These are phyloP conservation scores for Raja brachyura DNA, from an alignment of 2,113 vertebrate genomes.

Conservation along the genomic window DNA sequence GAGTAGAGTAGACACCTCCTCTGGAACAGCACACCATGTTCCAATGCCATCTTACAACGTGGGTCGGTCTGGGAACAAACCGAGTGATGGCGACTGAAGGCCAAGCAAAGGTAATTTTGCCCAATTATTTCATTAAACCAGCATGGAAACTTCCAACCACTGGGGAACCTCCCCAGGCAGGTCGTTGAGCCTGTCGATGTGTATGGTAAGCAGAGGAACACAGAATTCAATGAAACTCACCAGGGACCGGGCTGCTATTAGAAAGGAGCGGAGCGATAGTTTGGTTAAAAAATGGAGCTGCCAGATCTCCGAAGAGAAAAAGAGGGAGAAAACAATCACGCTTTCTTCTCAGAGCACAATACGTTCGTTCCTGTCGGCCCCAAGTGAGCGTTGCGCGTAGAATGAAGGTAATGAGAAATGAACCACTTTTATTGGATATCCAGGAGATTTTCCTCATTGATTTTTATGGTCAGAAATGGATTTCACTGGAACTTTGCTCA, in stretches of 20 bases:
- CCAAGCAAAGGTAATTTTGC: background rate
- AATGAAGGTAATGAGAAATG: constrained; percentile 4
- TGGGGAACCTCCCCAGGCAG: background rate
- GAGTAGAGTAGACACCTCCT: too few species aligned
- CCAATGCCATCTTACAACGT: too few species aligned
- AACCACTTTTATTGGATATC: background rate
- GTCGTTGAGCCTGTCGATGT: background rate
- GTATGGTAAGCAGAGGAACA: background rate
- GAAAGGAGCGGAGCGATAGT: background rate
- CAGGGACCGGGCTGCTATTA: background rate
- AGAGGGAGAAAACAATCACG: constrained; percentile 5
- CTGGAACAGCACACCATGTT: too few species aligned
- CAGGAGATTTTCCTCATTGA: background rate
- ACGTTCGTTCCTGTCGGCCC: background rate
- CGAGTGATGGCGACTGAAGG: background rate
- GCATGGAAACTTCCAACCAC: background rate
- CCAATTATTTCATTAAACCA: background rate
- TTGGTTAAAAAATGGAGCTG: constrained; percentile 18
- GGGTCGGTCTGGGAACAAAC: background rate
- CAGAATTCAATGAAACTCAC: background rate
- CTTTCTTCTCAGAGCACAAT: background rate
- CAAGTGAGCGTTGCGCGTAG: background rate
- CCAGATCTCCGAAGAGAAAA: background rate
- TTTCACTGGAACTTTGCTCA: background rate
- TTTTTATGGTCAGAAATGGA: background rate